Base-by-base conservation (phyloP, 2,888 invertebrate genomes). In the Dioctria linearis region DNA sequence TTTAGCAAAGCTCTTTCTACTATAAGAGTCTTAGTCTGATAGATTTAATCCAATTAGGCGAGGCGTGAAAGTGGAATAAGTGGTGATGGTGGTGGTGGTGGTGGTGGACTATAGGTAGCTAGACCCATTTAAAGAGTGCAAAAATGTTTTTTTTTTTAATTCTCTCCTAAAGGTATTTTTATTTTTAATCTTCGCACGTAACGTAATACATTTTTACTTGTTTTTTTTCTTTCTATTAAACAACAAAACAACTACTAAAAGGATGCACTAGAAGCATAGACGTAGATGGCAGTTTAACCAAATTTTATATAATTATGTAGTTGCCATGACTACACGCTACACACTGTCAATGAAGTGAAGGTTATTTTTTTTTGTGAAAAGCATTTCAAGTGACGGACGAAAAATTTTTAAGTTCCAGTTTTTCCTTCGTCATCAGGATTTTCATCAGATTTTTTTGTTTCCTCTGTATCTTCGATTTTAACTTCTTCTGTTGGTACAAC, bases 41-140 rank as follows among this genome's bases (percentile, higher is more conserved):
- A 63, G 49, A 63, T 61, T 63, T 63, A 76, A 76, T 76, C 76
- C 76, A 49, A 76, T 76, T 76, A 49, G 25, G 25, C 46, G 43
- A 76, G 63, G 76, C 43, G 76, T 63, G 61, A 76, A 63, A 76
- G 59, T 76, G 76, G 76, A 63, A 59, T 46, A 61, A 75, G 46
- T 46, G 57, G 49, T 25, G 25, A 25, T 25, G 25, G 25, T 25
- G 25, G 25, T 25, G 25, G 25, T 25, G 25, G 25, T 25, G 25
- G 25, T 25, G 25, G 25, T 25, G 25, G 25, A 25, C 25, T 25
- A 25, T 25, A 25, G 25, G 25, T 25, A 25, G 42, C 46, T 63
- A 46, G 37, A 76, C 63, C 49, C 11, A 63, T 46, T 63, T 49
- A 63, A 63, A 43, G 43, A 43, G 43, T 46, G 76, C 46, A 76